Evolutionary conservation across 2,797 vertebrate species (phyloP), one percentile per base, ranked within the genome.

Genomic region (Typhlichthys subterraneus): DNA sequence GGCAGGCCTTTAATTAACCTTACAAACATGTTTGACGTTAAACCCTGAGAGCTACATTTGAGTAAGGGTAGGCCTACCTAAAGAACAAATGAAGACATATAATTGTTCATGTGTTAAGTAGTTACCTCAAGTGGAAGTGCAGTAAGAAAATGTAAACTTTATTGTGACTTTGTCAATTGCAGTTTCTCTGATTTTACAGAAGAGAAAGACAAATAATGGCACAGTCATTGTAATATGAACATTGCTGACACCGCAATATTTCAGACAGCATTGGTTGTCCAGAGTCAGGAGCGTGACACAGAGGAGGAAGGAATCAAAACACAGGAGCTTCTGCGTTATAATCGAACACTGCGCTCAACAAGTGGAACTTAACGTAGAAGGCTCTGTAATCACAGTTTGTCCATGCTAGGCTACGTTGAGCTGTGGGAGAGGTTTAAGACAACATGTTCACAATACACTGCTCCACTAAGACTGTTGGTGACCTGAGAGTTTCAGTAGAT

Each of bases 71-170:
- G 23, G 23, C 23, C 23, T 29, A 29, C 23, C 23, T 29, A 29
- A 29, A 29, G 23, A 29, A 23, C 23, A 23, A 23, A 23, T 23
- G 3, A 23, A 23, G 23, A 23, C 23, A 23, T 23, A 23, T 23
- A 23, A 23, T 23, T 23, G 23, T 23, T 23, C 23, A 23, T 23
- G 23, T 23, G 23, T 23, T 29, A 29, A 29, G 4, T 29, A 29
- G 23, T 29, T 61, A 55, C 66, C 38, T 19, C 48, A 0, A 75
- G n/a, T 45, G 17, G 47, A 73, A 57, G 59, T 81, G 76, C 81
- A 70, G 79, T 91, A 89, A 88, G 85, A 93, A 94, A 92, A 91
- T 93, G 91, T 93, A 93, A 93, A 94, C 92, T 93, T 93, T 93
- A 93, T 93, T 93, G 83, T 81, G 91, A 86, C 74, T 77, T 88